Conservation (phyloP, 2,888 invertebrate species). For the Linnaemya tessellans region DNA sequence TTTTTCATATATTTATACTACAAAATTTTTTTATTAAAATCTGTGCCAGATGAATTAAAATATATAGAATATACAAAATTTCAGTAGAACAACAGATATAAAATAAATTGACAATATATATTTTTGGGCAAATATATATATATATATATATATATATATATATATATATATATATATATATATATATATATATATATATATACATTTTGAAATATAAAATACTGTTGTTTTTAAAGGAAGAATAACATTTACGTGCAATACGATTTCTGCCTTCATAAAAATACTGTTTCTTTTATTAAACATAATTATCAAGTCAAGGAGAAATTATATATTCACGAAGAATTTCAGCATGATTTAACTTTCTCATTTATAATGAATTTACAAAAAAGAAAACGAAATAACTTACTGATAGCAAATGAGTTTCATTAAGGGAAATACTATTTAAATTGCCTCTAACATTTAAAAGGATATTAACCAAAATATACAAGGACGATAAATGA, state of each 20-base stretch:
- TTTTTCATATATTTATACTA: too few relatives aligned
- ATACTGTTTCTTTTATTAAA: not conserved
- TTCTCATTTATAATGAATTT: conserved; percentile 37
- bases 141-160: too few relatives aligned
- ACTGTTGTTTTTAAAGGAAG: too few relatives aligned
- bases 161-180: too few relatives aligned
- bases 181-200: too few relatives aligned
- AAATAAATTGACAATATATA: too few relatives aligned
- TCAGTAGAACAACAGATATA: too few relatives aligned
- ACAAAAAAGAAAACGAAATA: not conserved
- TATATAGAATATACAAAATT: too few relatives aligned
- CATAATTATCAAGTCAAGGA: not conserved
- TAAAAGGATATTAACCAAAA: conserved; percentile 17
- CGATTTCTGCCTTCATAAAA: not conserved
- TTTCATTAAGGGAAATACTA: conserved; percentile 36
- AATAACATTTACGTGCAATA: not conserved
- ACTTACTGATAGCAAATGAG: conserved; percentile 28
- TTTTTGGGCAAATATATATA: too few relatives aligned
- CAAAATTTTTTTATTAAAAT: too few relatives aligned
- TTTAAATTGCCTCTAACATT: conserved; percentile 34
- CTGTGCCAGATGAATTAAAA: too few relatives aligned
- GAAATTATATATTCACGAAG: conserved; percentile 32
- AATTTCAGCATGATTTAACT: conserved; percentile 57
- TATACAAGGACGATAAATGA: conserved; percentile 5
- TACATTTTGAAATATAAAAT: not conserved